Conservation (phyloP, 2,888 invertebrate species). For the Biston betularia region DNA sequence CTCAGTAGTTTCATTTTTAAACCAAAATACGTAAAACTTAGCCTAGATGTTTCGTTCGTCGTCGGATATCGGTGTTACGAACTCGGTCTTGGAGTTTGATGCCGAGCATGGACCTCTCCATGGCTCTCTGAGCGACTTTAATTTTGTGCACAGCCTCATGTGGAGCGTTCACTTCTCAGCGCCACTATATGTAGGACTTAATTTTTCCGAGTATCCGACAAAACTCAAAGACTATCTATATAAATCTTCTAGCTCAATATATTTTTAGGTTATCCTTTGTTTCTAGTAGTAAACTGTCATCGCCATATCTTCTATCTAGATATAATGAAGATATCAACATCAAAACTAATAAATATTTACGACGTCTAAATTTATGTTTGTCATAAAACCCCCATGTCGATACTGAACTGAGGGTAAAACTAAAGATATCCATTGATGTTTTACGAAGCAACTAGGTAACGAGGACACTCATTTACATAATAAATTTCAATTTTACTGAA, state of each 20-base stretch:
- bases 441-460: constrained; percentile 45
- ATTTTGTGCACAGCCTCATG: too few species aligned
- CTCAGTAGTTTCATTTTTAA: too few species aligned
- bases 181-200: too few species aligned
- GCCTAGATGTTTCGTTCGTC: too few species aligned
- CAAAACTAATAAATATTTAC: constrained; percentile 30
- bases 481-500: constrained; percentile 48
- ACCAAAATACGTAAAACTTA: too few species aligned
- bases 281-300: neutral
- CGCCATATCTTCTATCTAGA: neutral
- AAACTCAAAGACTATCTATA: too few species aligned
- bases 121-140: too few species aligned
- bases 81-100: too few species aligned
- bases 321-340: constrained; percentile 24
- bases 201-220: too few species aligned
- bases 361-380: constrained; percentile 8
- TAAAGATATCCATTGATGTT: constrained; percentile 44
- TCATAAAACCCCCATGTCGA: constrained; percentile 33
- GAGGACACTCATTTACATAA: constrained; percentile 46
- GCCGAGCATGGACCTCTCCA: too few species aligned
- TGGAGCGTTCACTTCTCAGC: too few species aligned
- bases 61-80: too few species aligned
- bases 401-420: constrained; percentile 33
- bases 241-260: neutral
- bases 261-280: neutral